A percentile compares a stretch with the other conserved stretches of the same genome.
These are phyloP conservation scores for Lamproptera curius DNA, from an alignment of 2,888 invertebrate species.

Conservation along the genomic window DNA sequence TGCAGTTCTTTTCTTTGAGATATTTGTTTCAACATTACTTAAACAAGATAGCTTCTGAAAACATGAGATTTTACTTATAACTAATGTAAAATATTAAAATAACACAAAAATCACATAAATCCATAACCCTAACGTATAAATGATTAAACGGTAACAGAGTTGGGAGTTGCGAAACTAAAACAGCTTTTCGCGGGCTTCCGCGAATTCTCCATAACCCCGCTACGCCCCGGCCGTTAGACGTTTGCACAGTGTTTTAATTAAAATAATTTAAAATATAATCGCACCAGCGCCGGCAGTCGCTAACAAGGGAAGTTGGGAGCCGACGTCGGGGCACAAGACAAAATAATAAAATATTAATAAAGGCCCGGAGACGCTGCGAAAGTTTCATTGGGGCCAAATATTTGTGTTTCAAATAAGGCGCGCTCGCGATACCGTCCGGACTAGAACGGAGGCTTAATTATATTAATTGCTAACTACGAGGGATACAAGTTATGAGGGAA, in stretches of 20 bases:
- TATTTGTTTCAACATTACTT: too few relatives aligned
- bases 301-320: slow-evolving; percentile 70
- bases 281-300: slow-evolving; percentile 68
- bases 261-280: slow-evolving; percentile 78
- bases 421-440: slow-evolving; percentile 58
- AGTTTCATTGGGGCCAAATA: slow-evolving; percentile 70
- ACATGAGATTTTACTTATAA: too few relatives aligned
- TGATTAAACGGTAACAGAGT: slow-evolving; percentile 3
- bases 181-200: slow-evolving; percentile 38
- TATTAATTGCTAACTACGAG: slow-evolving; percentile 30
- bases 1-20: too few relatives aligned
- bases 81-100: too few relatives aligned
- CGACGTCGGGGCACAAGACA: slow-evolving; percentile 64
- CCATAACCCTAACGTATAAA: slow-evolving; percentile 3
- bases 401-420: slow-evolving; percentile 76
- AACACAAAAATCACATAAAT: too few relatives aligned
- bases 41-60: too few relatives aligned
- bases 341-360: slow-evolving; percentile 79
- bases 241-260: slow-evolving; percentile 76
- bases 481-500: too few relatives aligned
- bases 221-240: slow-evolving; percentile 37
- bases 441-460: slow-evolving; percentile 35
- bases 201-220: slow-evolving; percentile 45
- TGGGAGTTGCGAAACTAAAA: slow-evolving; percentile 26
- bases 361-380: slow-evolving; percentile 70